phyloP scores from a whole-genome alignment of 2,797 vertebrate genomes.

The Oreochromis grahami region DNA sequence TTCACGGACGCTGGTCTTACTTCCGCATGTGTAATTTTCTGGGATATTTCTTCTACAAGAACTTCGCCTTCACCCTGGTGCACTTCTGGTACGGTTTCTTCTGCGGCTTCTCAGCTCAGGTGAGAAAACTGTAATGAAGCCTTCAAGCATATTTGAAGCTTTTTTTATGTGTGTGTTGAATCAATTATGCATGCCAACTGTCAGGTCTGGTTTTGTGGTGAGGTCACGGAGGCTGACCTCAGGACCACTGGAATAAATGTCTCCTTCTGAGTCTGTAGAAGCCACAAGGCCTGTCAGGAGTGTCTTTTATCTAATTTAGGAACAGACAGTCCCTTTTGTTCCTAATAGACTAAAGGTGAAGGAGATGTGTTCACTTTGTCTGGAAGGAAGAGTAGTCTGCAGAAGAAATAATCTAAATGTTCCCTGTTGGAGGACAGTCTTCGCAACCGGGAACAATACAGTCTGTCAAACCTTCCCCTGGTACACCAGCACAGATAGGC shows the following conservation, averaged over 20 bases:
- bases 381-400: neutral
- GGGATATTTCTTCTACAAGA: conserved; percentile 88
- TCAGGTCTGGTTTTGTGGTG: no score
- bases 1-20: conserved; percentile 83
- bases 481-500: neutral
- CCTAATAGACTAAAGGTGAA: neutral
- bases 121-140: conserved; percentile 35
- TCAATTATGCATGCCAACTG: neutral
- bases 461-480: neutral
- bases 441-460: rapidly evolving
- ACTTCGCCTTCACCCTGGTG: conserved; percentile 83
- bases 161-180: neutral
- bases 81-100: conserved; percentile 88
- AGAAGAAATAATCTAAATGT: neutral
- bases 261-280: neutral
- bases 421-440: neutral
- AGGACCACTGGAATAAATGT: neutral
- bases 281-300: neutral
- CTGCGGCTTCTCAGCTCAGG: conserved; percentile 84
- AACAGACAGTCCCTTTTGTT: neutral
- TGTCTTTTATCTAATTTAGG: neutral
- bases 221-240: neutral
- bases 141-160: neutral
- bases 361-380: neutral
- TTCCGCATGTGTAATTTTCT: conserved; percentile 85